Evolutionary conservation across 2,888 invertebrate genomes (phyloP).

Genomic region (Agonopterix alstromeriana): DNA sequence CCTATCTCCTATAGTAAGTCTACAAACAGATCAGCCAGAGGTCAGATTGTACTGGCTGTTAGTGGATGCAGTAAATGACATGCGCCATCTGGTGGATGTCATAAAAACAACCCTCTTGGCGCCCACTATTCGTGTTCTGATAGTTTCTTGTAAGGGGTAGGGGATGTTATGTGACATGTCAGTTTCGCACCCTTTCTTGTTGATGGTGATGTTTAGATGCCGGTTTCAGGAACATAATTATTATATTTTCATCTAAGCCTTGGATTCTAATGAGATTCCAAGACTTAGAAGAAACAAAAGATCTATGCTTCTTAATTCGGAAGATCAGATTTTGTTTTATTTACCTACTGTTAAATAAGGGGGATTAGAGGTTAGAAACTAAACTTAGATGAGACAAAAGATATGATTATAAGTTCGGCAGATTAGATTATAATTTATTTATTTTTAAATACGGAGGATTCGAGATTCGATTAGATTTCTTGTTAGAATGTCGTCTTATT

Average conservation of each 20-base stretch:
- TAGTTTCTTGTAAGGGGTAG: slow-evolving; percentile 63
- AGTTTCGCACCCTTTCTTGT: background rate
- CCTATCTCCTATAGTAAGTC: background rate
- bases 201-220: background rate
- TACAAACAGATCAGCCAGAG: slow-evolving; percentile 15
- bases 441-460: too few relatives aligned
- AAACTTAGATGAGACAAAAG: too few relatives aligned
- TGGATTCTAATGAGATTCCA: background rate
- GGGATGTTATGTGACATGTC: slow-evolving; percentile 5
- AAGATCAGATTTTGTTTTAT: too few relatives aligned
- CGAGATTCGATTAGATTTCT: too few relatives aligned
- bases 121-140: slow-evolving; percentile 53
- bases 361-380: too few relatives aligned
- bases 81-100: slow-evolving; percentile 64
- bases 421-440: too few relatives aligned
- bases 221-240: background rate
- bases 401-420: too few relatives aligned
- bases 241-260: too few relatives aligned
- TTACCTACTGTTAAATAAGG: too few relatives aligned
- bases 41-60: slow-evolving; percentile 24
- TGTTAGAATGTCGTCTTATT: too few relatives aligned
- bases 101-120: slow-evolving; percentile 68
- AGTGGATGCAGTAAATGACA: slow-evolving; percentile 66
- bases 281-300: too few relatives aligned
- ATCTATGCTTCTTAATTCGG: too few relatives aligned